Conservation (phyloP, 1,140 invertebrate genomes). For the Drosophila erecta region DNA sequence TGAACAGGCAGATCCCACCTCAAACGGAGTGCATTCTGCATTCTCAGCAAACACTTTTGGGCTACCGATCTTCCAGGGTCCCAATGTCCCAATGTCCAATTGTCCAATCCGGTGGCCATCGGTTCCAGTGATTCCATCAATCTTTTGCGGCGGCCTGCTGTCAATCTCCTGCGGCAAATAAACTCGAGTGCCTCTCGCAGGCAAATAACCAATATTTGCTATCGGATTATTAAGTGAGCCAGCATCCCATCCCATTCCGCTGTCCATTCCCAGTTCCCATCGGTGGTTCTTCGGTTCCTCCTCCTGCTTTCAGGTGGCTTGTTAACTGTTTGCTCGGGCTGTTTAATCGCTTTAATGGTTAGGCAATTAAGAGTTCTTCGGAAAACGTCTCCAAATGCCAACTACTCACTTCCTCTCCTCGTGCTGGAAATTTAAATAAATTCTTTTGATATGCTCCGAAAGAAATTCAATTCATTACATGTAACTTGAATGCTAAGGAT, state of each 20-base stretch:
- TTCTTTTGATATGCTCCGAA: slow-evolving; percentile 23
- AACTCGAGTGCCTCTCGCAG: slow-evolving; percentile 74
- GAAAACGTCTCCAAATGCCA: slow-evolving; percentile 18
- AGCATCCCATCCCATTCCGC: slow-evolving; percentile 66
- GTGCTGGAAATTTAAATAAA: not conserved
- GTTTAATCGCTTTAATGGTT: slow-evolving; percentile 82
- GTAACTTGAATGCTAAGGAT: too few species aligned
- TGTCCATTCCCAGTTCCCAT: slow-evolving; percentile 38
- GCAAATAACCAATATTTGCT: slow-evolving; percentile 79
- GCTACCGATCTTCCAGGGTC: slow-evolving; percentile 58
- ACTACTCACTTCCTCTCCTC: slow-evolving; percentile 4
- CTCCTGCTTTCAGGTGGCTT: slow-evolving; percentile 31
- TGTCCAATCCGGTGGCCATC: slow-evolving; percentile 30
- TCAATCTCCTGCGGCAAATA: slow-evolving; percentile 82
- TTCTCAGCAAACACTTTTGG: slow-evolving; percentile 66
- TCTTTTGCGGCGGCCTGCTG: slow-evolving; percentile 59
- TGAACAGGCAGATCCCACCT: slow-evolving; percentile 26
- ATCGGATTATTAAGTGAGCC: slow-evolving; percentile 79
- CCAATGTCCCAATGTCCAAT: not conserved
- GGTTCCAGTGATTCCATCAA: slow-evolving; percentile 60
- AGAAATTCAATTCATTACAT: not conserved
- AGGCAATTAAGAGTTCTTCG: slow-evolving; percentile 70
- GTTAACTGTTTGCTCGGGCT: slow-evolving; percentile 68
- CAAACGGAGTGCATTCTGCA: slow-evolving; percentile 35
- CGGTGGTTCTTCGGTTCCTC: slow-evolving; percentile 23